phyloP scores from a whole-genome alignment of 2,888 invertebrate species.

The Salpingus planirostris region DNA sequence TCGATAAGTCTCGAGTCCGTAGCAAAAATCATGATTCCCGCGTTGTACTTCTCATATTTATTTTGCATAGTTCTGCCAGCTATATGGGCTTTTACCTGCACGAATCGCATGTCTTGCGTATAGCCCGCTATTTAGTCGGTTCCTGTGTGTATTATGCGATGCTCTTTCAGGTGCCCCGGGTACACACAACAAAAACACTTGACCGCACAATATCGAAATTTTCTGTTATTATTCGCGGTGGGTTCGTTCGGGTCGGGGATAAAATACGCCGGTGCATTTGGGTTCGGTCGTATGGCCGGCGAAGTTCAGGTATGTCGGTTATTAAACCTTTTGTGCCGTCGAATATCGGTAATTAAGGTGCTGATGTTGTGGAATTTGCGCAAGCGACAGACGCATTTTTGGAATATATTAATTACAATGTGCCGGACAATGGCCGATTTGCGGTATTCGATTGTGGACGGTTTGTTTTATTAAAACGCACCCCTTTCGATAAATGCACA shows the following conservation, averaged over 20 bases:
- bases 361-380: constrained; percentile 25
- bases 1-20: constrained; percentile 18
- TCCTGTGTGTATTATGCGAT: no score
- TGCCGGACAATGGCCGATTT: constrained; percentile 24
- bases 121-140: no score
- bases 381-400: constrained; percentile 26
- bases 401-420: constrained; percentile 29
- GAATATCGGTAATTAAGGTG: constrained; percentile 32
- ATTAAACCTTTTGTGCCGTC: constrained; percentile 32
- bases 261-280: no score
- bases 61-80: constrained; percentile 18
- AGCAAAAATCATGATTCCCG: constrained; percentile 16
- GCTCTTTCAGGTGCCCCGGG: no score
- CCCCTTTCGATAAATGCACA: no score
- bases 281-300: constrained; percentile 5
- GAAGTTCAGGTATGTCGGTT: constrained; percentile 30
- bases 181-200: no score
- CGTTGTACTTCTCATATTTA: constrained; percentile 20
- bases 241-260: no score
- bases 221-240: no score
- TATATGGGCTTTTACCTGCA: constrained; percentile 16
- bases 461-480: constrained; percentile 4
- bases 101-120: constrained; percentile 17
- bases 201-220: constrained; percentile 5
- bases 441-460: constrained; percentile 26